Conservation (phyloP, 1,140 invertebrate species). For the Drosophila mayri region DNA sequence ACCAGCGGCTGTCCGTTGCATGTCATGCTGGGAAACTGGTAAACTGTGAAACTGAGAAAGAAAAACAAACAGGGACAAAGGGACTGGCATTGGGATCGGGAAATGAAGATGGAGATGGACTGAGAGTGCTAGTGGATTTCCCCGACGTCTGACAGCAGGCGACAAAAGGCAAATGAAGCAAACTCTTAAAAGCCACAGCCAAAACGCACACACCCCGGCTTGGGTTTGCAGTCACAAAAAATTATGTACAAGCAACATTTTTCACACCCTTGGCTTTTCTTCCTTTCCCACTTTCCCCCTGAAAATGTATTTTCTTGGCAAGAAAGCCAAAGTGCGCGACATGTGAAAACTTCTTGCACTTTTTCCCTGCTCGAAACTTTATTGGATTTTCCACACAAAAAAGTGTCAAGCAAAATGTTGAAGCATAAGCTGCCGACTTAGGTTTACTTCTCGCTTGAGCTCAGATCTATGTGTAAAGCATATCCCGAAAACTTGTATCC, state of each 20-base stretch:
- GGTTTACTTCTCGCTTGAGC: constrained; percentile 26
- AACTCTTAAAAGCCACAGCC: constrained; percentile 30
- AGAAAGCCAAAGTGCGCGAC: constrained; percentile 36
- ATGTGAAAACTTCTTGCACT: constrained; percentile 45
- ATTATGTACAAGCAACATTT: constrained; percentile 49
- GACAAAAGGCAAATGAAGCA: constrained; percentile 58
- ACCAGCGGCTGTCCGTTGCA: constrained; percentile 63
- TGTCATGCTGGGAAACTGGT: constrained; percentile 45
- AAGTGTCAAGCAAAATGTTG: constrained; percentile 26
- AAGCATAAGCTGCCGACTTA: constrained; percentile 49
- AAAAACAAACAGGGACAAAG: constrained; percentile 18
- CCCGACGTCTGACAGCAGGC: constrained; percentile 40
- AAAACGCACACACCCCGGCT: constrained; percentile 2
- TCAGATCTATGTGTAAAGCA: constrained; percentile 3
- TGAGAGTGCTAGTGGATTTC: constrained; percentile 62
- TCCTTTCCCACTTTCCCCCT: neutral
- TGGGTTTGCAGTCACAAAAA: constrained; percentile 30
- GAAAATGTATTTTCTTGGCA: constrained; percentile 25
- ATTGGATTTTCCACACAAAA: constrained; percentile 39
- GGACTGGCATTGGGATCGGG: constrained; percentile 5
- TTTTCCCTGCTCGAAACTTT: constrained; percentile 21
- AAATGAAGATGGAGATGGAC: constrained; percentile 25
- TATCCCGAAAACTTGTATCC: constrained; percentile 6
- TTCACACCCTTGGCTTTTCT: constrained; percentile 55
- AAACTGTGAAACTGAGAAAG: constrained; percentile 6